Conservation (phyloP, 2,113 vertebrate species). For the Macroglossus sobrinus region DNA sequence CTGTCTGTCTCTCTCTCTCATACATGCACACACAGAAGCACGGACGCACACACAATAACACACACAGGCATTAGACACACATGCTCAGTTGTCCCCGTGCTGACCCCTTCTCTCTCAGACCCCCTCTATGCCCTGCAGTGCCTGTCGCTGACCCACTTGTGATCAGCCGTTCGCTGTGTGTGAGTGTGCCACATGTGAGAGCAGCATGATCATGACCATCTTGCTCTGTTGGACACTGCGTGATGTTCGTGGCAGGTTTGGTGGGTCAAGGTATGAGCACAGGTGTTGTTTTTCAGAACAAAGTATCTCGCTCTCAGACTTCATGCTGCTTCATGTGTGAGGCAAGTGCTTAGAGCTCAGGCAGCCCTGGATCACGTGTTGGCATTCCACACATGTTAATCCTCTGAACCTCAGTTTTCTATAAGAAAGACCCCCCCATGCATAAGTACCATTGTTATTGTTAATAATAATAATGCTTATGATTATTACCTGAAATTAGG, state of each 20-base stretch:
- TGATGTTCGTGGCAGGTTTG: background rate
- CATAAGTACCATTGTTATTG: background rate
- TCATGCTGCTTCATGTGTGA: background rate
- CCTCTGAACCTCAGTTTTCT: background rate
- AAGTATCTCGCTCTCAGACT: background rate
- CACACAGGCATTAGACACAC: background rate
- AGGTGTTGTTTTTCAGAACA: background rate
- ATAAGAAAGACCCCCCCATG: background rate
- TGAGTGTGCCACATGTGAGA: background rate
- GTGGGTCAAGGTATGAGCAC: background rate
- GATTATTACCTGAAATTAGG: background rate
- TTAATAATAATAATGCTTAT: background rate
- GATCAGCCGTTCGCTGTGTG: background rate
- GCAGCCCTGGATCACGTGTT: background rate
- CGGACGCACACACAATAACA: background rate
- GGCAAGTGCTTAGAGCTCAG: background rate
- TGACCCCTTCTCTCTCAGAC: background rate
- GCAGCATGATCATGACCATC: background rate
- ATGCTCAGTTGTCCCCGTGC: accelerated
- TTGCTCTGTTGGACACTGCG: background rate
- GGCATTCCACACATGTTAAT: background rate
- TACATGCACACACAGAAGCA: background rate
- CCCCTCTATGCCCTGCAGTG: accelerated
- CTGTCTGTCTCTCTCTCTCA: background rate
- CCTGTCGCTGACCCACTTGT: background rate